A percentile compares a stretch with the other conserved stretches of the same genome.
Conservation (phyloP, 1,140 invertebrate genomes). For the Drosophila kohkoa region DNA sequence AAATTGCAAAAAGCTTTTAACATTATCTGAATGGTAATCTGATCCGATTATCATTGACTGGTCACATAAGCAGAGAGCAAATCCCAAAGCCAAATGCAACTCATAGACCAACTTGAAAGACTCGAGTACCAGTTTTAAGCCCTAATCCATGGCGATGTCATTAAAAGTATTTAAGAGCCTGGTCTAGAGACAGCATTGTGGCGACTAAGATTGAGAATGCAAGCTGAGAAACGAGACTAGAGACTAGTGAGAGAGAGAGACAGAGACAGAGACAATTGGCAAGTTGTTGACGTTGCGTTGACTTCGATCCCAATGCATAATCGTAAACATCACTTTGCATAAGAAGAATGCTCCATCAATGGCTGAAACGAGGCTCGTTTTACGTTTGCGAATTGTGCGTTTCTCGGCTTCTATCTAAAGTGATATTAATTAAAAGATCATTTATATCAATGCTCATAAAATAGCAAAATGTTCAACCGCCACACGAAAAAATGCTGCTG, state of each 20-base stretch:
- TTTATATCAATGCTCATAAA: conserved; percentile 84
- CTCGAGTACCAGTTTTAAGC: conserved; percentile 37
- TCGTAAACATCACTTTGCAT: conserved; percentile 84
- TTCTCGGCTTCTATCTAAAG: conserved; percentile 72
- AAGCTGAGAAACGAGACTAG: conserved; percentile 8
- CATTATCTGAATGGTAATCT: conserved; percentile 75
- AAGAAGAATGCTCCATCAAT: conserved; percentile 84
- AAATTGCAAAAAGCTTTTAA: conserved; percentile 83
- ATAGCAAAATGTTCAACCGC: conserved; percentile 74
- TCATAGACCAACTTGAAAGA: conserved; percentile 18
- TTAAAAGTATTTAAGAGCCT: conserved; percentile 78
- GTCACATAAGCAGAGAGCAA: conserved; percentile 50
- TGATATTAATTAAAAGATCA: conserved; percentile 84
- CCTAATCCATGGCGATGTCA: conserved; percentile 74
- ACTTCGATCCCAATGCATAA: conserved; percentile 60
- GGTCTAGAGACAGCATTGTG: conserved; percentile 3
- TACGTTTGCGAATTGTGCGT: no score
- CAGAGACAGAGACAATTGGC: conserved; percentile 45
- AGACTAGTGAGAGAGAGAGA: not conserved
- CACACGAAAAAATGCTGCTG: conserved; percentile 64
- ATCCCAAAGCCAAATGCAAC: conserved; percentile 25
- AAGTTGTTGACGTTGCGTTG: conserved; percentile 52
- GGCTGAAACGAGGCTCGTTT: not conserved
- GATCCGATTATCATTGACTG: conserved; percentile 81
- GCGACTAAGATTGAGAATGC: conserved; percentile 1